Evolutionary conservation across 2,113 vertebrate genomes (phyloP).

Genomic region (Anguilla japonica): DNA sequence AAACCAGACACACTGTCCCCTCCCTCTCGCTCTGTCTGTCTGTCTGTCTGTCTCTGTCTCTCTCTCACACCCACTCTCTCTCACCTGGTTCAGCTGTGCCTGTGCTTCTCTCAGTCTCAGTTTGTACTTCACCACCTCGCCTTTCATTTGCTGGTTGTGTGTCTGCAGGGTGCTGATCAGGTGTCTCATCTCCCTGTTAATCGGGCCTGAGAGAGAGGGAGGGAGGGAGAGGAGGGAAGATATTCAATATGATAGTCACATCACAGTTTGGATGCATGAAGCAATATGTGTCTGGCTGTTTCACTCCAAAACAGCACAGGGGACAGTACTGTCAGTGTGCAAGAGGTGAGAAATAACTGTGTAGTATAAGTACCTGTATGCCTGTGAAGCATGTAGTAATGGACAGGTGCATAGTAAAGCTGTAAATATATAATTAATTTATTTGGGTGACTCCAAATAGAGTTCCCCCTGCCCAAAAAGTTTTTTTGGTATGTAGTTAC

Average conservation of each 20-base stretch:
- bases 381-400: no score
- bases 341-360: no score
- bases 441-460: no score
- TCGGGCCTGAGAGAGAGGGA: slow-evolving; percentile 74
- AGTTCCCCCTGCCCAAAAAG: no score
- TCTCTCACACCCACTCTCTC: neutral
- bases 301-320: no score
- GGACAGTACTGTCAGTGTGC: no score
- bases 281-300: no score
- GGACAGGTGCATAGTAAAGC: no score
- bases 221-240: neutral
- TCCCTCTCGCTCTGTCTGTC: neutral
- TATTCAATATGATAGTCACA: neutral
- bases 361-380: no score
- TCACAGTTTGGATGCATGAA: no score
- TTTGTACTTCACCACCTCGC: slow-evolving; percentile 91
- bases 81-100: slow-evolving; percentile 87
- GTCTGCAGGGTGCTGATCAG: slow-evolving; percentile 96
- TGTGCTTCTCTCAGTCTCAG: slow-evolving; percentile 87
- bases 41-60: neutral
- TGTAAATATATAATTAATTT: no score
- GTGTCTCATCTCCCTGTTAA: slow-evolving; percentile 96
- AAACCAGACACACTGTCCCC: neutral
- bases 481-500: no score
- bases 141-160: slow-evolving; percentile 97